Percentiles rank a stretch among this genome's conserved stretches.
Evolutionary conservation across 2,113 vertebrate genomes (phyloP).

Genomic region (Leucosticte australis): DNA sequence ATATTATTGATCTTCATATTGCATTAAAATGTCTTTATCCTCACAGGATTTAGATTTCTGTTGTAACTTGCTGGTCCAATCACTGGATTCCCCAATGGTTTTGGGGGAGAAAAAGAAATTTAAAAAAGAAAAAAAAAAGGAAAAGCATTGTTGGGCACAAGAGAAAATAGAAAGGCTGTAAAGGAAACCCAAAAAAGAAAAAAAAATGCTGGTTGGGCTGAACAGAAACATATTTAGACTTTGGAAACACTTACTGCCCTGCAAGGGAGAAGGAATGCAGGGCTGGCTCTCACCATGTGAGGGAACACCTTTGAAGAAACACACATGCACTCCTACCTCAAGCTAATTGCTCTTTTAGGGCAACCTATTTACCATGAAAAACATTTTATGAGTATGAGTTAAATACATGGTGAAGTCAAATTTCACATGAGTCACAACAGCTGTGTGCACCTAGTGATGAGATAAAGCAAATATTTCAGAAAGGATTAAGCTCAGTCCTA

Average conservation of each 20-base stretch:
- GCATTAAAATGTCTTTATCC: background rate
- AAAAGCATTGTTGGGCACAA: rapidly evolving
- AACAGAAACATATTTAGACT: background rate
- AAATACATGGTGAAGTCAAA: background rate
- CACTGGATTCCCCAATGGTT: background rate
- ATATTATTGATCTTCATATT: background rate
- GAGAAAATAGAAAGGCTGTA: background rate
- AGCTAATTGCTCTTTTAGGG: background rate
- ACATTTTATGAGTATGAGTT: background rate
- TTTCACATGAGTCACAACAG: background rate
- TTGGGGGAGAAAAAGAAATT: background rate
- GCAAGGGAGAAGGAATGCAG: background rate
- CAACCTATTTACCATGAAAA: background rate
- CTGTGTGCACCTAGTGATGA: background rate
- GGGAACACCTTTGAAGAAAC: background rate
- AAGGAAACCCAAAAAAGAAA: background rate
- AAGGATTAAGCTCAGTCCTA: background rate
- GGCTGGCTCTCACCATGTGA: background rate
- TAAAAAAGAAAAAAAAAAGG: rapidly evolving
- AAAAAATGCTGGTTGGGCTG: background rate
- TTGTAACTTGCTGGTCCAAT: background rate
- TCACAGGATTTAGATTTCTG: background rate
- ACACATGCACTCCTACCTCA: background rate
- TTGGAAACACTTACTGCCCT: background rate
- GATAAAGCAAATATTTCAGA: background rate